Base-by-base conservation (phyloP, 1,140 invertebrate species). In the Sinonovacula constricta region DNA sequence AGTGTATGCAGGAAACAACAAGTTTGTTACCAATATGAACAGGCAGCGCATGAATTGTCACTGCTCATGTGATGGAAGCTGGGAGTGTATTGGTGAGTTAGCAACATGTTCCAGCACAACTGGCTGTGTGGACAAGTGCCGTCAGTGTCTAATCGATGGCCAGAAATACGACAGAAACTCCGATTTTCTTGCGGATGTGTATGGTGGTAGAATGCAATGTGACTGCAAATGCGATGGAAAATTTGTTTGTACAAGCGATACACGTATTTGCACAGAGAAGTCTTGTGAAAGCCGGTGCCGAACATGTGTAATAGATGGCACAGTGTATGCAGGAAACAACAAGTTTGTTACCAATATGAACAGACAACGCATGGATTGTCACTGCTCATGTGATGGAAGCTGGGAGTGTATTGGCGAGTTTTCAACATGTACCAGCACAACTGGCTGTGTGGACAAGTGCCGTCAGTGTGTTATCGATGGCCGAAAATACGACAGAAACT, bases 381-480 rank as follows among this genome's bases (percentile, higher is more conserved):
- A 18, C 5, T 78, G 75, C 33, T 39, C 60, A 12, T 78, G 75
- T 36, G 12, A 51, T 14, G 75, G 75, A 18, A 63, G 45, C 15
- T 78, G 62, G 30, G 24, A 26, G 2, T 78, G 75, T 54, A 39
- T 28, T 3, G 56, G 75, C 36, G 57, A 62, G 0, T 49, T 24
- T 54, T 39, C 36, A 12, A 51, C 49, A 15, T 78, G 75, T 60
- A 78, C 75, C 0, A 26, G 30, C 12, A 22, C 54, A 15, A 51
- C 66, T 0, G 66, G 75, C 18, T 69, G 66, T 30, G 66, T 62
- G 5, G 59, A 62, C 39, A 70, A 36, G 28, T 78, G 75, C 28
- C 51, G 33, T 62, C n/a, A n/a, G 12, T 78, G 75, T 26, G 26
- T 34, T 14, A 78, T 78, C 28, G 75, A 68, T 28, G 66, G 66